Evolutionary conservation across 2,888 invertebrate genomes (phyloP), one percentile per base, ranked within the genome.

Genomic region (Zygaena filipendulae): DNA sequence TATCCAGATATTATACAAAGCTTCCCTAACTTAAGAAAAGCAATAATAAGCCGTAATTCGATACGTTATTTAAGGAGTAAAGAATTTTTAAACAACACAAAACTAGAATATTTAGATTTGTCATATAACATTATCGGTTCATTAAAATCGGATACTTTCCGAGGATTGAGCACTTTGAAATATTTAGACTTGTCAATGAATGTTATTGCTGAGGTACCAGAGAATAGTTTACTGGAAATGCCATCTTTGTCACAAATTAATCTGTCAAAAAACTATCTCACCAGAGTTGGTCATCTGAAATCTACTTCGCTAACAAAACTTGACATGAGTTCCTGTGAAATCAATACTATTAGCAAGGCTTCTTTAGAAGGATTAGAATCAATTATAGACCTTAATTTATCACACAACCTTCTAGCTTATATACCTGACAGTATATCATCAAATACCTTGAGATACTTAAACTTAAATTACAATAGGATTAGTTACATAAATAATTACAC

Each of bases 181-280:
- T 58, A 70, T 35, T 61, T 91, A 26, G 88, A 91, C 58, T 59
- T 91, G 37, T 90, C 91, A 1, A 83, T 81, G 58, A 91, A 91
- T 56, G 84, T 84, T 55, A 80, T 91, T 29, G 80, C 82, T 0
- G 50, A 57, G 4, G 52, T 91, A 38, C 83, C 85, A 30, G 77
- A 83, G 37, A 75, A 83, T 23, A 70, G 83, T 2, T 83, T 91
- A 40, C 56, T 72, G 18, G 75, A 84, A 39, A 88, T 86, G 57
- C 77, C 82, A 9, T 74, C 82, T 2, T 55, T 91, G 13, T 77
- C 75, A 3, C 67, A 77, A 25, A 55, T 91, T 8, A 86, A 85
- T 51, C 49, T 91, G 19, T 85, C 88, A 3, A 75, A 85, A 42
- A 88, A 88, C 52, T 86, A 86, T 44, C 56, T 88, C 2, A 82